Base-by-base conservation (phyloP, 2,888 invertebrate genomes). In the Phasia obesa region DNA sequence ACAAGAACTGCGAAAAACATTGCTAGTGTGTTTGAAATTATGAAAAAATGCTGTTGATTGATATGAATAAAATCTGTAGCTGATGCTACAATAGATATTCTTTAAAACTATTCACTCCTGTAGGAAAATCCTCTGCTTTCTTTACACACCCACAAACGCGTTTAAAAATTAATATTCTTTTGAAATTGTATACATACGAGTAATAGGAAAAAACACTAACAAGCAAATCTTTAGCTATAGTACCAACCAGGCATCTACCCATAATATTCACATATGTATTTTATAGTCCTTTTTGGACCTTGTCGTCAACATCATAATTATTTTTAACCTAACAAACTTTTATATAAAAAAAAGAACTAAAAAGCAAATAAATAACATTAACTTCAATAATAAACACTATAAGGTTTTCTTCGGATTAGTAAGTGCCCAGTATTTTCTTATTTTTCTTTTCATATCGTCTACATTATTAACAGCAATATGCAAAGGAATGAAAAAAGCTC, bases 381-480 rank as follows among this genome's bases (percentile, higher is more conserved):
- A 62, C 62, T 62, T 44, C 67, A 60, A 81, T 49, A 69, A 38
- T 74, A 82, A 82, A 78, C 65, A 60, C 67, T 83, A 79, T 83
- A 79, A 75, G 75, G 65, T 83, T 65, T 75, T 60, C 75, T 42
- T 55, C 70, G 78, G 74, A 82, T 78, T 75, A 70, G 67, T 53
- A n/a, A 62, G 75, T 71, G 65, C 79, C 60, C 70, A 49, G 44
- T 64, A 27, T 75, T 49, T 60, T 42, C 51, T 71, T 73, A 21
- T 44, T 25, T 62, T 27, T 17, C 53, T n/a, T 47, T 53, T 44
- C 51, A 70, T 62, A 42, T 35, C 3, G 35, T 9, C 73, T 62
- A n/a, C n/a, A n/a, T n/a, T n/a, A 25, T 17, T 42, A 21, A 19
- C 60, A 53, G 47, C 25, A 38, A 49, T 7, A 38, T 17, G 55